Conservation (phyloP, 2,113 vertebrate species). For the Isurus oxyrinchus region DNA sequence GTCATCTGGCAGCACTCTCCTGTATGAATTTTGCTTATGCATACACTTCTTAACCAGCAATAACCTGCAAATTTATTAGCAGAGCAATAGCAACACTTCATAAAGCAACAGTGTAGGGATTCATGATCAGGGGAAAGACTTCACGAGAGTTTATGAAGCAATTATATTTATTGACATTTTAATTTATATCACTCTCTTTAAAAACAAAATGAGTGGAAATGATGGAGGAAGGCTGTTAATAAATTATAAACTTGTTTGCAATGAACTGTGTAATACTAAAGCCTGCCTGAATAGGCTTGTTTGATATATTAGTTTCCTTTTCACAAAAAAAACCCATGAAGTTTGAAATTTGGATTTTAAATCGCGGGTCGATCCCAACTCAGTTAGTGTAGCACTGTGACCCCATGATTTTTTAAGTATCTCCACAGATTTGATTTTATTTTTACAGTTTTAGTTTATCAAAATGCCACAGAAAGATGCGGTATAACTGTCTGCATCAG, state of each 20-base stretch:
- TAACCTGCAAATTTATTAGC: background rate
- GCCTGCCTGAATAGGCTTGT: background rate
- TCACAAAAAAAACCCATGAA: background rate
- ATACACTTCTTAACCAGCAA: background rate
- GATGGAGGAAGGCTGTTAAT: background rate
- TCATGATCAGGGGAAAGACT: background rate
- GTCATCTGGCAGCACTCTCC: background rate
- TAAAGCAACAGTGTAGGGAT: background rate
- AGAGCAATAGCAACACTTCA: background rate
- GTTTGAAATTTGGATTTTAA: background rate
- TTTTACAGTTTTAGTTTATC: background rate
- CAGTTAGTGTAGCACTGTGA: background rate
- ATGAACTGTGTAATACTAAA: background rate
- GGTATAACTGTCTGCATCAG: background rate
- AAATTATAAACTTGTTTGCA: background rate
- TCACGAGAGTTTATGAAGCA: conserved; percentile 5
- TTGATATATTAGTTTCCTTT: background rate
- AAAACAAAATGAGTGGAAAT: conserved; percentile 2
- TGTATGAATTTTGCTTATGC: background rate
- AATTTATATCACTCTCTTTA: conserved; percentile 7
- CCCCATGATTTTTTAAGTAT: background rate
- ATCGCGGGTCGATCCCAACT: background rate
- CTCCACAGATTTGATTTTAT: background rate
- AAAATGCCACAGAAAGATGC: background rate
- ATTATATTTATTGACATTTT: conserved; percentile 32